Percentiles rank a stretch among this genome's conserved stretches.
Evolutionary conservation across 2,888 invertebrate species (phyloP).

Genomic region (Ophraella communa): DNA sequence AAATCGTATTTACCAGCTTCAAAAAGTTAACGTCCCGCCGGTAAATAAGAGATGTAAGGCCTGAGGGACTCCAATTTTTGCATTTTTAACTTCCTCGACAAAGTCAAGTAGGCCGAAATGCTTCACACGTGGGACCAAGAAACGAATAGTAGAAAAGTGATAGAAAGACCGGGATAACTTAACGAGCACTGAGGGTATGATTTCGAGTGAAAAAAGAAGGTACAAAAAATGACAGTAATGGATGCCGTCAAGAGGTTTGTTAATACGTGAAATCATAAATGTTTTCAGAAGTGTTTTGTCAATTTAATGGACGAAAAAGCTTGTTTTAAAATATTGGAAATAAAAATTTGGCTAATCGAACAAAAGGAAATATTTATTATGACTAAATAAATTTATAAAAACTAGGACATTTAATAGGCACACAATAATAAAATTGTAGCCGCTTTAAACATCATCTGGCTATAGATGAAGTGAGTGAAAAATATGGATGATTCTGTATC

Average conservation of each 20-base stretch:
- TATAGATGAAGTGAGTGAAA: no score
- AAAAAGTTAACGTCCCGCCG: background rate
- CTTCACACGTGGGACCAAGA: conserved; percentile 15
- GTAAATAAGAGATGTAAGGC: conserved; percentile 4
- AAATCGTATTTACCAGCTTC: conserved; percentile 7
- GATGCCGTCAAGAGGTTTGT: background rate
- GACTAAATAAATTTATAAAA: no score
- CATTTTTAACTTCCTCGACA: conserved; percentile 16
- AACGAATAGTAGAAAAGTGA: background rate
- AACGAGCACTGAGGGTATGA: conserved; percentile 4
- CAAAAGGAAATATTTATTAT: no score
- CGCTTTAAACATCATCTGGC: no score
- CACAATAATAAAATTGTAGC: no score
- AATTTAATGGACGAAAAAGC: no score
- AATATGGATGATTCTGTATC: no score
- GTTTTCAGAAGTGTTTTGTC: no score
- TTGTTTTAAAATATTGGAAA: no score
- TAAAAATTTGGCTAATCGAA: no score
- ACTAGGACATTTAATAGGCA: no score
- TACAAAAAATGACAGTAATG: background rate
- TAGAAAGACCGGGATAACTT: conserved; percentile 1
- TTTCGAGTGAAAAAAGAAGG: conserved; percentile 18
- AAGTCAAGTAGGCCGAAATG: conserved; percentile 15
- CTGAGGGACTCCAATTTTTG: conserved; percentile 2
- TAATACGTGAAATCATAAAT: background rate